A percentile compares a stretch with the other conserved stretches of the same genome.
These are phyloP conservation scores for Drosophila mulleri DNA, from an alignment of 2,888 invertebrate genomes.

Conservation along the genomic window DNA sequence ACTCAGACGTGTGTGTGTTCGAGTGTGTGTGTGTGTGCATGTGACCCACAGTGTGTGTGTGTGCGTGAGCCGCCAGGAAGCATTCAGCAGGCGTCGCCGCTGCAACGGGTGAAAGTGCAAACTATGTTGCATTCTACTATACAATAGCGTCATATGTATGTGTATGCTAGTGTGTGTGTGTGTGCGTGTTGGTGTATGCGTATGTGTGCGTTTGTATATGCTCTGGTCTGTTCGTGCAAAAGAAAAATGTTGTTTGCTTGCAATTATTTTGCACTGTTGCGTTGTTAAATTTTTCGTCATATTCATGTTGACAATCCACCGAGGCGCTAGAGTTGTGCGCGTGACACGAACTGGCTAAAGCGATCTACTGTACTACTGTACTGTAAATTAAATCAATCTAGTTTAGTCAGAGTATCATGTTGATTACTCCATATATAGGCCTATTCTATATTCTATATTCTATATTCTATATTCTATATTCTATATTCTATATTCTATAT, in stretches of 20 bases:
- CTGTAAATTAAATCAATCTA: too few species aligned
- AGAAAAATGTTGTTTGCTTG: conserved; percentile 68
- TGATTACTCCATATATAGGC: too few species aligned
- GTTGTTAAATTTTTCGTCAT: conserved; percentile 65
- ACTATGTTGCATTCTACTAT: conserved; percentile 61
- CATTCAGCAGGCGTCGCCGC: conserved; percentile 44
- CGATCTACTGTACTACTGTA: too few species aligned
- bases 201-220: conserved; percentile 19
- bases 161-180: background rate
- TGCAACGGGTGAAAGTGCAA: conserved; percentile 63
- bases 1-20: background rate
- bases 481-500: too few species aligned
- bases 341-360: conserved; percentile 4
- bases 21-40: background rate
- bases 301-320: conserved; percentile 41
- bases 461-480: too few species aligned
- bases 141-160: conserved; percentile 24
- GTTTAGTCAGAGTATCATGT: too few species aligned
- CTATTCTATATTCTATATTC: too few species aligned
- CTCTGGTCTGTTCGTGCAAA: conserved; percentile 43
- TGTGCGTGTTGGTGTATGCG: background rate
- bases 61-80: conserved; percentile 52
- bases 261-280: conserved; percentile 71
- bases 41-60: conserved; percentile 13
- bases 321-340: conserved; percentile 30